Conservation (phyloP, 1,140 invertebrate genomes). For the Vanessa atalanta region DNA sequence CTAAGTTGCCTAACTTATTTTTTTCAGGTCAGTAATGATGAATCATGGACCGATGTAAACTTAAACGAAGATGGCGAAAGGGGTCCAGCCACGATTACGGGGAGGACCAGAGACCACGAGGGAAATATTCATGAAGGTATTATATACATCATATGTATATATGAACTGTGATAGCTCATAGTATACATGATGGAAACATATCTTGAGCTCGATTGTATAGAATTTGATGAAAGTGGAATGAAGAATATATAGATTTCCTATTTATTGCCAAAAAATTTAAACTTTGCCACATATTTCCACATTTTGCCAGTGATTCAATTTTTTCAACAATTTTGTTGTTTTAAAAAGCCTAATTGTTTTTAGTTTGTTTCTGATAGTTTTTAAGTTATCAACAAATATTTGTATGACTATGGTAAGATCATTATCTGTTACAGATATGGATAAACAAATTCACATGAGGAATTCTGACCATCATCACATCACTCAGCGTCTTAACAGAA, state of each 20-base stretch:
- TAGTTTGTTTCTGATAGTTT: too few species aligned
- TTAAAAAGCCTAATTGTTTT: too few species aligned
- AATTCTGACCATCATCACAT: constrained; percentile 64
- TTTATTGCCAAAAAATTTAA: too few species aligned
- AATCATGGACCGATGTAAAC: constrained; percentile 95
- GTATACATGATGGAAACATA: too few species aligned
- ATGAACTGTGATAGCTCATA: too few species aligned
- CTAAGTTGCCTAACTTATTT: not conserved
- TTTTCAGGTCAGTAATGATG: constrained; percentile 83
- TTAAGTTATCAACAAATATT: not conserved
- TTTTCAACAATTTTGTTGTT: not conserved
- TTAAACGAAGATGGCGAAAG: constrained; percentile 90
- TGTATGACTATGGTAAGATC: constrained; percentile 16
- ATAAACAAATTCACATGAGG: constrained; percentile 71
- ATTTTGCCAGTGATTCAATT: not conserved
- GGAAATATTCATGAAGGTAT: constrained; percentile 83
- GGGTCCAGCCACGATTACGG: constrained; percentile 68
- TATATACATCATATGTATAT: not conserved
- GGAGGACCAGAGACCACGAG: constrained; percentile 70
- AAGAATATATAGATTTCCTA: too few species aligned
- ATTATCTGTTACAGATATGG: constrained; percentile 72
- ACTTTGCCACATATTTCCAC: too few species aligned
- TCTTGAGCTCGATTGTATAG: too few species aligned
- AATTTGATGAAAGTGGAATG: too few species aligned
- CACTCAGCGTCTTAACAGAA: constrained; percentile 62